Conservation (phyloP, 2,797 vertebrate species). For the Protonibea diacanthus region DNA sequence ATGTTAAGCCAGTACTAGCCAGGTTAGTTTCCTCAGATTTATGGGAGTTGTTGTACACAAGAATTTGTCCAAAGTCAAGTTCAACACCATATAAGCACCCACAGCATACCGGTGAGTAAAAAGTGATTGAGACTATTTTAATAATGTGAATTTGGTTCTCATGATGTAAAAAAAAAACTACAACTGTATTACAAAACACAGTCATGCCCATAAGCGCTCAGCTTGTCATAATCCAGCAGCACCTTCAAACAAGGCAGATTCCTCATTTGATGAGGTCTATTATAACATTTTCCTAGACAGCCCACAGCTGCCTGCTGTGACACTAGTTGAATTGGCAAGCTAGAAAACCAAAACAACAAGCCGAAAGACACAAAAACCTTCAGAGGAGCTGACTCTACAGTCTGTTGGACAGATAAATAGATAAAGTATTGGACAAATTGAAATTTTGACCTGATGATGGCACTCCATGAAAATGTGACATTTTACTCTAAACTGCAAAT, state of each 20-base stretch:
- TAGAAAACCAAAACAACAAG: constrained; percentile 28
- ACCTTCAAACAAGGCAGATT: constrained; percentile 26
- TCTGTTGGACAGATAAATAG: not conserved
- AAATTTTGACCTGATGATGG: not conserved
- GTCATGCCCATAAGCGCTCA: not conserved
- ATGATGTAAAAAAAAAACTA: not conserved
- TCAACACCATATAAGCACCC: not conserved
- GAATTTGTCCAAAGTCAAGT: not conserved
- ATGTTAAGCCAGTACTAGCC: not conserved
- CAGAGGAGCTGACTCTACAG: not conserved
- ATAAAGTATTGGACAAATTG: not conserved
- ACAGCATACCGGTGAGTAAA: not conserved
- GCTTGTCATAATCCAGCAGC: not conserved
- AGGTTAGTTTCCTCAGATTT: not conserved
- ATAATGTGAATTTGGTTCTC: constrained; percentile 17
- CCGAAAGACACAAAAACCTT: not conserved
- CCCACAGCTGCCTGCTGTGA: constrained; percentile 14
- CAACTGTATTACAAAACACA: not conserved
- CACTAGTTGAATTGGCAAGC: not conserved
- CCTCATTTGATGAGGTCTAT: constrained; percentile 6
- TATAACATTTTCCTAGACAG: constrained; percentile 17
- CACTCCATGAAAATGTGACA: not conserved
- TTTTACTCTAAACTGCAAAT: not conserved
- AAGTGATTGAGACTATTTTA: not conserved
- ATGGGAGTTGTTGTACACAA: too few relatives aligned